Conservation (phyloP, 2,888 invertebrate species). For the Apoda limacodes region DNA sequence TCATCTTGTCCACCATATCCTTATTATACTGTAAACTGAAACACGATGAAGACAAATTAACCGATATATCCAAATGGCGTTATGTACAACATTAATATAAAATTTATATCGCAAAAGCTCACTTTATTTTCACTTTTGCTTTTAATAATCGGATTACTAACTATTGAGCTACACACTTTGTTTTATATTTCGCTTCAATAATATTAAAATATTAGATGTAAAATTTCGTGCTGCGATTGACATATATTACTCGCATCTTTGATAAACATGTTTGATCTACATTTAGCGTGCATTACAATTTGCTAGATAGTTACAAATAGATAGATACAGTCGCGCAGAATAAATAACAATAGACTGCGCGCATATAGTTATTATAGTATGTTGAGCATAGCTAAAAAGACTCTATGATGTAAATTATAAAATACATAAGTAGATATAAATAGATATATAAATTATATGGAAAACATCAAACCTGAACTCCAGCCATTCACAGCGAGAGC, state of each 20-base stretch:
- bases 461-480: slow-evolving; percentile 32
- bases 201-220: too few species aligned
- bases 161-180: slow-evolving; percentile 2
- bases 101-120: slow-evolving; percentile 1
- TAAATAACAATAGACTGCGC: not conserved
- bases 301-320: too few species aligned
- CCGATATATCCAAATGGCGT: too few species aligned
- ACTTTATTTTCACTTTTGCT: not conserved
- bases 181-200: slow-evolving; percentile 2
- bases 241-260: too few species aligned
- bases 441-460: slow-evolving; percentile 9
- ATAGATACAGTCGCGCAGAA: too few species aligned
- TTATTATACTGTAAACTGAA: slow-evolving; percentile 27
- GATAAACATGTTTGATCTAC: too few species aligned
- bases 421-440: slow-evolving; percentile 1
- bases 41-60: slow-evolving; percentile 6
- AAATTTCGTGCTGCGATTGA: too few species aligned
- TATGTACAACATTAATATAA: too few species aligned
- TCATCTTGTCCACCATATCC: slow-evolving; percentile 22
- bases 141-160: not conserved
- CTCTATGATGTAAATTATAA: slow-evolving; percentile 1
- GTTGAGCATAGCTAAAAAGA: too few species aligned
- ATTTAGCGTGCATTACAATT: too few species aligned
- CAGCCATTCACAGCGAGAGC: slow-evolving; percentile 30
- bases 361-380: not conserved